Base-by-base conservation (phyloP, 1,140 invertebrate genomes). In the Halyomorpha halys region DNA sequence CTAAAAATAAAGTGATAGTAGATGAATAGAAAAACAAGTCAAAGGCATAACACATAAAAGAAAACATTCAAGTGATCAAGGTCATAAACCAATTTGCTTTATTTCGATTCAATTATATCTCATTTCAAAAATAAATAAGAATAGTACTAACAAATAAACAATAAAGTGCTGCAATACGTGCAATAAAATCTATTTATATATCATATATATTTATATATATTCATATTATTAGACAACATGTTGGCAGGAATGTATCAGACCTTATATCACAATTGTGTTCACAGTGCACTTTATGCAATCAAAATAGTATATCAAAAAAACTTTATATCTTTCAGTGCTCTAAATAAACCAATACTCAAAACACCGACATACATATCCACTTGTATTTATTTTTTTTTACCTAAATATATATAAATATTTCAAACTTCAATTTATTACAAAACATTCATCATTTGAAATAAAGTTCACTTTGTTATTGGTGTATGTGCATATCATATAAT, bases 171-270 rank as follows among this genome's bases (percentile, higher is more conserved):
- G 44, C 27, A 53, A 39, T 27, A 63, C 62, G 62, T 63, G 62
- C 62, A 63, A 51, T 34, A 63, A 63, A 23, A 19, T 53, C 62
- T 63, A 51, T 63, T 30, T 30, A 4, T 30, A 53, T 64, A 63
- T 54, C 16, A 39, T 63, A 64, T 44, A 49, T 53, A 51, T 51
- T 62, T 30, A 51, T 63, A 63, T 63, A 63, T 63, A 51, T 44
- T 63, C 45, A 53, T 63, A 51, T 51, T 63, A 64, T 59, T 64
- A 64, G 54, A 64, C 63, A 59, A 64, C 63, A 64, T 64, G 25
- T 64, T 63, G 63, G 63, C 63, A 64, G 63, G 63, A 64, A 64
- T 64, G 34, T 56, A 44, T 64, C 54, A 64, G 63, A 64, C 63
- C 27, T 59, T 59, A 59, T 64, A 64, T 64, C 63, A 64, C 63